phyloP scores from a whole-genome alignment of 2,888 invertebrate genomes.

The Platynereis dumerilii region DNA sequence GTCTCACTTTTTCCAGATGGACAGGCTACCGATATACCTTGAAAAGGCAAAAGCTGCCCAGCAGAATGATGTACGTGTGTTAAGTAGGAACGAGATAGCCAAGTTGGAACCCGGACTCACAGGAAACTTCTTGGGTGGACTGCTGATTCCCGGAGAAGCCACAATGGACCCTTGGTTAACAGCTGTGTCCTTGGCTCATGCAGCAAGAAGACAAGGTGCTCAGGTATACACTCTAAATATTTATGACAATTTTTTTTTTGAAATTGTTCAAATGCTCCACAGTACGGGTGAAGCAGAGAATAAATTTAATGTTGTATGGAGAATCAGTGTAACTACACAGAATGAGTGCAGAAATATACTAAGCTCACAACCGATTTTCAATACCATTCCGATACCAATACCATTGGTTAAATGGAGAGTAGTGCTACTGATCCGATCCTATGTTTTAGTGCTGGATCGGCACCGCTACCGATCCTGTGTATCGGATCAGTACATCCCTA shows the following conservation, averaged over 20 bases:
- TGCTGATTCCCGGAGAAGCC: constrained; percentile 49
- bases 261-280: too few relatives aligned
- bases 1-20: not conserved
- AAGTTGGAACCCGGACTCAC: constrained; percentile 43
- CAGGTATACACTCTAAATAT: constrained; percentile 38
- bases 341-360: too few relatives aligned
- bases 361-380: too few relatives aligned
- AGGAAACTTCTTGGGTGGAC: constrained; percentile 39
- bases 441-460: too few relatives aligned
- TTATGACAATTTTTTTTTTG: not conserved
- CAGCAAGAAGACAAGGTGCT: constrained; percentile 44
- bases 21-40: not conserved
- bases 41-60: constrained; percentile 4
- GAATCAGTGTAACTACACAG: too few relatives aligned
- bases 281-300: too few relatives aligned
- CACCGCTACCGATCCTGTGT: too few relatives aligned
- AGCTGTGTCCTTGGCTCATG: constrained; percentile 43
- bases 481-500: too few relatives aligned
- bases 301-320: too few relatives aligned
- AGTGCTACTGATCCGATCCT: too few relatives aligned
- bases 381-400: too few relatives aligned
- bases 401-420: too few relatives aligned
- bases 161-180: constrained; percentile 48
- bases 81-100: constrained; percentile 26
- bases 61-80: not conserved